Base-by-base conservation (phyloP, 2,113 vertebrate species). In the Laterallus jamaicensis region DNA sequence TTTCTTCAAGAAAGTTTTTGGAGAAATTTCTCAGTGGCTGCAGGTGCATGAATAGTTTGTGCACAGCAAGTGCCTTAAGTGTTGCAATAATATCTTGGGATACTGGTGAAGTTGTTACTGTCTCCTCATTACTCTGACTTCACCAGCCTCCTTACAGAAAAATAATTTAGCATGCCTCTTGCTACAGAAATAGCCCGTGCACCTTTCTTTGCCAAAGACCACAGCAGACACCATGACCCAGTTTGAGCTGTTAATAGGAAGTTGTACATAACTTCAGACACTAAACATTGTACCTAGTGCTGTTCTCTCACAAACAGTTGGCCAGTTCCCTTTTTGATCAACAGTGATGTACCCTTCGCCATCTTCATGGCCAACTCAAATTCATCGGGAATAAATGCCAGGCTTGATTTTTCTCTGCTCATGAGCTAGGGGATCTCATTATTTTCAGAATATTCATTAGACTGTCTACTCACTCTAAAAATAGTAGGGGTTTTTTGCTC, bases 381-480 rank as follows among this genome's bases (percentile, higher is more conserved):
- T 69, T 59, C 25, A 74, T 29, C 26, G 60, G 79, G 31, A 95
- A 59, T 31, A 77, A 91, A 90, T 1, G 3, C 49, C n/a, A 80
- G 58, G 73, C 32, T 49, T 68, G 24, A 26, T 88, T 88, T 58
- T 21, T 24, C 62, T 59, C 50, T 58, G 39, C 58, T 93, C 4
- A 6, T 32, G 82, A 96, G 76, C 85, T 90, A 80, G 39, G 68
- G 68, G 64, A 92, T 32, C 62, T 95, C 62, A 60, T 95, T 95
- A 75, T 85, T 91, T 91, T 71, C 81, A 89, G 77, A 86, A 91
- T 89, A 92, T 91, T 92, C 86, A 95, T 73, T 79, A 92, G 76
- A 77, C 31, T 82, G 49, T 82, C 58, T 54, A 77, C 29, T 86
- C 90, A 63, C 15, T 84, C 89, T 68, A 78, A 94, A 90, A 95